Conservation (phyloP, 2,888 invertebrate genomes). For the Pseudolycoriella hygida region DNA sequence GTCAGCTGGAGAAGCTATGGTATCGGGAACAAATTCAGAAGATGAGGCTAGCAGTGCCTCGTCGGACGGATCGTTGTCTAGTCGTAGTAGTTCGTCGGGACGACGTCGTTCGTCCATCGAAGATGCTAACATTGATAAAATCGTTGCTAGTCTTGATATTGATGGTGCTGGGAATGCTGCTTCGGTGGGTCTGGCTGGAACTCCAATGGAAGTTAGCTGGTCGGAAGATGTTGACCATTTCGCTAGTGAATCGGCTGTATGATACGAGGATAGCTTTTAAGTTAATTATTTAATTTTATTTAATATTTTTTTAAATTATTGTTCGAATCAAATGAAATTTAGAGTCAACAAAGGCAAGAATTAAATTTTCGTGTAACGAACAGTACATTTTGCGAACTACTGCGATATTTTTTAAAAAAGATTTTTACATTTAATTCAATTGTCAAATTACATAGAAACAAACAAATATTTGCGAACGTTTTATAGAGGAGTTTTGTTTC, state of each 20-base stretch:
- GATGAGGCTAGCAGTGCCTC: constrained; percentile 33
- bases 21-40: constrained; percentile 43
- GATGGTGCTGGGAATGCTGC: constrained; percentile 22
- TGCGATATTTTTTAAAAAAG: too few relatives aligned
- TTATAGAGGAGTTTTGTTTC: too few relatives aligned
- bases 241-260: constrained; percentile 20
- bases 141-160: constrained; percentile 24
- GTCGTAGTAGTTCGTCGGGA: constrained; percentile 13
- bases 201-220: constrained; percentile 31
- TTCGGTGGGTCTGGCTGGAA: constrained; percentile 33
- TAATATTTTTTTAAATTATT: too few relatives aligned
- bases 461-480: too few relatives aligned
- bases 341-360: not conserved
- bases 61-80: constrained; percentile 18
- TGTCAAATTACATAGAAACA: too few relatives aligned
- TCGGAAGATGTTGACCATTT: constrained; percentile 26
- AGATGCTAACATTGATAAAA: constrained; percentile 15
- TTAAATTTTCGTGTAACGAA: too few relatives aligned
- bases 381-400: too few relatives aligned
- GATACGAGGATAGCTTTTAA: constrained; percentile 29
- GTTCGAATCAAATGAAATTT: constrained; percentile 10
- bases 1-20: constrained; percentile 46
- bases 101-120: constrained; percentile 19
- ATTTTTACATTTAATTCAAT: too few relatives aligned
- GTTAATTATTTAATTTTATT: constrained; percentile 7